Evolutionary conservation across 2,888 invertebrate genomes (phyloP), one percentile per base, ranked within the genome.

Genomic region (Chloroclysta siterata): DNA sequence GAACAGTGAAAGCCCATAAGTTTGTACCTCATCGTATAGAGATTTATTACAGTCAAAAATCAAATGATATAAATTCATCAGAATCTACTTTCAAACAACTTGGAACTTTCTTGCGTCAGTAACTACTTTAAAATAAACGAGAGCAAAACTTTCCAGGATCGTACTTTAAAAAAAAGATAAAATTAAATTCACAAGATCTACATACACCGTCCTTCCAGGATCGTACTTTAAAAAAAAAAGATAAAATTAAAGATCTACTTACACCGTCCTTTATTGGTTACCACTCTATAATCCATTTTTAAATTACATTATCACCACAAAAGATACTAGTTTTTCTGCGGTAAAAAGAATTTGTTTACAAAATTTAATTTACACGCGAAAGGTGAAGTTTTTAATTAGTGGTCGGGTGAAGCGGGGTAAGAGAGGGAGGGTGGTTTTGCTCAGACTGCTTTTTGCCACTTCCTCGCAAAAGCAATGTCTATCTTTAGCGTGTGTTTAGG

Each of bases 311-410:
- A 58, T 52, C 46, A 65, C 61, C 61, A 58, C 65, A 61, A 62
- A 60, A 62, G 54, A 65, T 56, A 56, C 62, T 36, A 52, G 62
- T 62, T 65, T 52, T 58, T 51, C 52, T 52, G 58, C 15, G 52
- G 56, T 64, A 61, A 61, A 59, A 68, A 63, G 53, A 69, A 66
- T 69, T 63, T 64, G 66, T 55, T 48, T 66, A 60, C 46, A 60
- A 65, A 70, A 61, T 63, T 61, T 62, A 68, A 70, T 66, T 66
- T 65, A 68, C 57, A 66, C 60, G 67, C 77, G 75, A 78, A 76
- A 83, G 81, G 79, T 76, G 72, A 83, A 84, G 82, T 84, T 85
- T 83, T 85, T 88, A 89, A 88, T 89, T 88, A 87, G 83, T 82
- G 72, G 74, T 75, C 71, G 72, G 68, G 51, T 62, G 66, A 66